Conservation (phyloP, 2,888 invertebrate species). For the Pegoplata infirma region DNA sequence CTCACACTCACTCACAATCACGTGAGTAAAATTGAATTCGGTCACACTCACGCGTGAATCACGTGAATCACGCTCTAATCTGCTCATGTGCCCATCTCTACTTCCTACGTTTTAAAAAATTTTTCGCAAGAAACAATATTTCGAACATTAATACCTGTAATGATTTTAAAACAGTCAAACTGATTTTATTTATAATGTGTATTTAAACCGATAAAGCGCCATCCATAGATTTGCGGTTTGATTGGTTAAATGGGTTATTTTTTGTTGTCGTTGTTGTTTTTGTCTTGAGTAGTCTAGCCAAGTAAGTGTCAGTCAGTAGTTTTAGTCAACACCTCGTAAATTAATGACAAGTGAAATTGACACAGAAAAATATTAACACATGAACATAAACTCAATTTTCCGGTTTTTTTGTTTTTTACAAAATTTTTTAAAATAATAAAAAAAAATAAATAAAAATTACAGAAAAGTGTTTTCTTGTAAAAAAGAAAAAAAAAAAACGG, state of each 20-base stretch:
- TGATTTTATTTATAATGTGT: background rate
- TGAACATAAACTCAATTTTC: background rate
- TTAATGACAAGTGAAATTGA: constrained; percentile 35
- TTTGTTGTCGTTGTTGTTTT: background rate
- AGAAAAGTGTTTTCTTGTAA: background rate
- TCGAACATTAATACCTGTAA: background rate
- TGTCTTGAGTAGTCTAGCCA: background rate
- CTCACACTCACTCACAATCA: too few species aligned
- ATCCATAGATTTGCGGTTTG: background rate
- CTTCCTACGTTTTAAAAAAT: too few species aligned
- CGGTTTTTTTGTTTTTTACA: background rate
- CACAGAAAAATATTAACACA: constrained; percentile 23
- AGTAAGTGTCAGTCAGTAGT: background rate
- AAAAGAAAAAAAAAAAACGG: background rate
- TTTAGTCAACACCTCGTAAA: constrained; percentile 31
- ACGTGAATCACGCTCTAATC: too few species aligned
- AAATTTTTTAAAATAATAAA: background rate
- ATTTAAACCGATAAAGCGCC: background rate
- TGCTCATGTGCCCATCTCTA: too few species aligned
- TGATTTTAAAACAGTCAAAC: background rate
- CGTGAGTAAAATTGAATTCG: too few species aligned
- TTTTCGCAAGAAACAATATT: too few species aligned
- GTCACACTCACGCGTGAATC: too few species aligned
- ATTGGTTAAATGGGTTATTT: background rate
- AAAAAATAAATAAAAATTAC: background rate